A percentile compares a stretch with the other conserved stretches of the same genome.
Conservation (phyloP, 35 echinoderm and acorn worm genomes). For the Ophiothrix spiculata region DNA sequence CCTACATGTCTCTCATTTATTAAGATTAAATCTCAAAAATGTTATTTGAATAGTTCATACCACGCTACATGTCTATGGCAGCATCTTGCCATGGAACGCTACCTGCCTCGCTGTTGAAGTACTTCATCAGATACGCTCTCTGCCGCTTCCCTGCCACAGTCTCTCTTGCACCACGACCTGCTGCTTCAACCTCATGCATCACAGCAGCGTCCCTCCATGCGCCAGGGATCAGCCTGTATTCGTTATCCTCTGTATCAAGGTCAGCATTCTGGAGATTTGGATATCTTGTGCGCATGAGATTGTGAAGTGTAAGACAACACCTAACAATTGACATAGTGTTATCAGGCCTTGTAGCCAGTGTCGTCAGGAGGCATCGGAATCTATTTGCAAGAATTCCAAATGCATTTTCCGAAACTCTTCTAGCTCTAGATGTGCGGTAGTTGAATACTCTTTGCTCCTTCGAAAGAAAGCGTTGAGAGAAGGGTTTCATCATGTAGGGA, state of each 20-base stretch:
- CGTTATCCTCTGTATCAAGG: neutral
- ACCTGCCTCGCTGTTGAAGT: slow-evolving; percentile 30
- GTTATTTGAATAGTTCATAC: too few relatives aligned
- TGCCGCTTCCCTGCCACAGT: neutral
- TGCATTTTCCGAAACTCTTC: slow-evolving; percentile 58
- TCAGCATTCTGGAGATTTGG: slow-evolving; percentile 19
- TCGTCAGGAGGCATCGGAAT: neutral
- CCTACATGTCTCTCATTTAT: too few relatives aligned
- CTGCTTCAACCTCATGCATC: neutral
- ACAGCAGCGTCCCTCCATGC: neutral
- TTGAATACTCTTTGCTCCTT: slow-evolving; percentile 44
- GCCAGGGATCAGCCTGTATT: neutral
- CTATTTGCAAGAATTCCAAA: slow-evolving; percentile 52
- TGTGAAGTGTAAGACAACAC: slow-evolving; percentile 27
- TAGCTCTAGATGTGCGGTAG: slow-evolving; percentile 39
- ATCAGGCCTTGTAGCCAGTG: neutral
- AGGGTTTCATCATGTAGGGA: slow-evolving; percentile 44
- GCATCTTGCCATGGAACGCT: slow-evolving; percentile 53
- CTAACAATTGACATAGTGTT: slow-evolving; percentile 16
- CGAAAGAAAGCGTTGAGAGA: neutral
- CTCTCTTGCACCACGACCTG: slow-evolving; percentile 4
- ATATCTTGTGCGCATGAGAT: slow-evolving; percentile 47
- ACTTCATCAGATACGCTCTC: neutral
- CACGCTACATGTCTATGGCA: too few relatives aligned
- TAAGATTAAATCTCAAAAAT: too few relatives aligned